Percentiles rank a stretch among this genome's conserved stretches.
Conservation (phyloP, 1,140 invertebrate species). For the Atta texana region DNA sequence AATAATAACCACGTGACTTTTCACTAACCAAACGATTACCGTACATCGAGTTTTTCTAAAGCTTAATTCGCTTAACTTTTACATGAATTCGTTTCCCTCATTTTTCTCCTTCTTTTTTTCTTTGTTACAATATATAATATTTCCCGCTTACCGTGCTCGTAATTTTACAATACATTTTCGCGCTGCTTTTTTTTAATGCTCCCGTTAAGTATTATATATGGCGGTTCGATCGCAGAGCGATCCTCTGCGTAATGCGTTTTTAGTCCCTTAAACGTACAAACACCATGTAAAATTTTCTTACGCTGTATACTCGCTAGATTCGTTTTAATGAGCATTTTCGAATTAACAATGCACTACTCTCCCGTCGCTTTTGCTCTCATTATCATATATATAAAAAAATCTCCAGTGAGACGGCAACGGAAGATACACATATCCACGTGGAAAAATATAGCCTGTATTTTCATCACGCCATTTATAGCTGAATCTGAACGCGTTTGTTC, state of each 20-base stretch:
- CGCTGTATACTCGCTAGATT: slow-evolving; percentile 50
- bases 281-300: slow-evolving; percentile 64
- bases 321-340: slow-evolving; percentile 61
- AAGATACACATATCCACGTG: slow-evolving; percentile 33
- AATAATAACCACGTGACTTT: slow-evolving; percentile 58
- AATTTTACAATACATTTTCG: not conserved
- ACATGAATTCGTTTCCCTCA: slow-evolving; percentile 26
- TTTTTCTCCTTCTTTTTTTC: not conserved
- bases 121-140: not conserved
- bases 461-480: not conserved
- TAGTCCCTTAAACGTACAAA: slow-evolving; percentile 62
- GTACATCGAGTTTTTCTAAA: slow-evolving; percentile 23
- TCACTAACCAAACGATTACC: slow-evolving; percentile 63
- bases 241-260: slow-evolving; percentile 26
- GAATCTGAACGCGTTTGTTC: not conserved
- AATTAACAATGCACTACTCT: slow-evolving; percentile 56
- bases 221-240: slow-evolving; percentile 33
- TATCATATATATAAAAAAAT: slow-evolving; percentile 61
- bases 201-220: slow-evolving; percentile 32
- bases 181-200: slow-evolving; percentile 13
- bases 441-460: not conserved
- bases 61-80: slow-evolving; percentile 41
- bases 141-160: not conserved
- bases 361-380: not conserved
- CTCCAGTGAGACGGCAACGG: slow-evolving; percentile 20